Conservation (phyloP, 30 jellyfish, hydroid and myxozoan genomes). For the Aurelia coerulea region DNA sequence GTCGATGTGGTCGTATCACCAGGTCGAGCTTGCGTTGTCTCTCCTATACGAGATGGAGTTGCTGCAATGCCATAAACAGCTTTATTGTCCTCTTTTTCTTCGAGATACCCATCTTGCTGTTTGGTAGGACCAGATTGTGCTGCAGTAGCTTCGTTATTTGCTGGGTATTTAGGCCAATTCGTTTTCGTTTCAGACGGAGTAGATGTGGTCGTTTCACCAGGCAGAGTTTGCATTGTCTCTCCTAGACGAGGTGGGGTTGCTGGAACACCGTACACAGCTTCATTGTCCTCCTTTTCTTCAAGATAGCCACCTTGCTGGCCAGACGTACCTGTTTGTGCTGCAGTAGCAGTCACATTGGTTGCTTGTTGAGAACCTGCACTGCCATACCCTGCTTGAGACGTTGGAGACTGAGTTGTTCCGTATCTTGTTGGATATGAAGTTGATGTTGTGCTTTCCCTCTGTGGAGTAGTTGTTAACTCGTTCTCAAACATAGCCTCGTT, state of each 20-base stretch:
- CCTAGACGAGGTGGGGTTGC: background rate
- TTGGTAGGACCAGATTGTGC: background rate
- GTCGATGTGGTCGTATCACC: too few species aligned
- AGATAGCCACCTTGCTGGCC: background rate
- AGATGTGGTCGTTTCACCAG: background rate
- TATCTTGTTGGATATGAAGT: too few species aligned
- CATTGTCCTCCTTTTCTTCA: conserved; percentile 8
- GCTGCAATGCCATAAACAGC: background rate
- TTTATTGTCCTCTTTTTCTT: conserved; percentile 23
- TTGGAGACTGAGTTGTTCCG: too few species aligned
- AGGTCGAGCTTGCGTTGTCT: too few species aligned
- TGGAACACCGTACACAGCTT: background rate
- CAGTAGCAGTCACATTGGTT: too few species aligned
- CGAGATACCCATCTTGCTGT: background rate
- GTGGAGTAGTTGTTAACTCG: too few species aligned
- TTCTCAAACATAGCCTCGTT: background rate
- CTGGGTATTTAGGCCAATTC: background rate
- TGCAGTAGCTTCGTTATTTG: background rate
- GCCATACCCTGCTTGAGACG: too few species aligned
- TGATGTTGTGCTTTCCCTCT: too few species aligned
- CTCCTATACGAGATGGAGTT: background rate
- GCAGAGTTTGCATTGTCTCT: too few species aligned
- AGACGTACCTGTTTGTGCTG: too few species aligned
- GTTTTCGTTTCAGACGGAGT: background rate
- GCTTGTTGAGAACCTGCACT: too few species aligned